Evolutionary conservation across 2,113 vertebrate genomes (phyloP), one percentile per base, ranked within the genome.

Genomic region (Calypte anna): DNA sequence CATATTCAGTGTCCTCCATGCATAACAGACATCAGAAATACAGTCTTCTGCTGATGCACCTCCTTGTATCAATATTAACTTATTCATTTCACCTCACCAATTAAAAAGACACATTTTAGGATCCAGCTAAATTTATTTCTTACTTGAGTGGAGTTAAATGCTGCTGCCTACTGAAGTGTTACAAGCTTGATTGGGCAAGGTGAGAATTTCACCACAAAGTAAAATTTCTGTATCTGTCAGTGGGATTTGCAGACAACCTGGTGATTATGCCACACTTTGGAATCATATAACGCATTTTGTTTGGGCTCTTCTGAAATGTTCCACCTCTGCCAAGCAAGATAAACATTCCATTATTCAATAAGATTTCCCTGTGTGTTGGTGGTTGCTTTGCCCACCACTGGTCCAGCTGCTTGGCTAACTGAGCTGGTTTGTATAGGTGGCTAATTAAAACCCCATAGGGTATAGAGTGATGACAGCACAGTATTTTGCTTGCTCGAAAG

Each of bases 1-100:
- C 30, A 61, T 30, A 69, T 69, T 91, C 58, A 62, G 27, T 69
- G 81, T 53, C 92, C 89, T 96, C 93, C 83, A 91, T 76, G 46
- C 12, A 64, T 82, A 89, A 91, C 38, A 54, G 27, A 83, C 58
- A 55, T 23, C 21, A 93, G 58, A 76, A 92, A 62, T 15, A 57
- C 6, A 85, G 6, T 62, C 54, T 83, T 77, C 66, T 83, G 25
- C 38, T 76, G 46, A 87, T 54, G 33, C 12, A 62, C 16, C 6
- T 77, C 28, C 51, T 86, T 84, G 61, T 75, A 40, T 57, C 61
- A 82, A 82, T 68, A 77, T 16, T 73, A 79, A 58, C 21, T 81
- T 86, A 86, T 61, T 75, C 4, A 86, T 86, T 44, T 81, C 40
- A 68, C 22, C 19, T 78, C 8, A 67, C 4, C 80, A 83, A 63